Evolutionary conservation across 2,888 invertebrate genomes (phyloP), one percentile per base, ranked within the genome.

Genomic region (Chloroclystis v-ata): DNA sequence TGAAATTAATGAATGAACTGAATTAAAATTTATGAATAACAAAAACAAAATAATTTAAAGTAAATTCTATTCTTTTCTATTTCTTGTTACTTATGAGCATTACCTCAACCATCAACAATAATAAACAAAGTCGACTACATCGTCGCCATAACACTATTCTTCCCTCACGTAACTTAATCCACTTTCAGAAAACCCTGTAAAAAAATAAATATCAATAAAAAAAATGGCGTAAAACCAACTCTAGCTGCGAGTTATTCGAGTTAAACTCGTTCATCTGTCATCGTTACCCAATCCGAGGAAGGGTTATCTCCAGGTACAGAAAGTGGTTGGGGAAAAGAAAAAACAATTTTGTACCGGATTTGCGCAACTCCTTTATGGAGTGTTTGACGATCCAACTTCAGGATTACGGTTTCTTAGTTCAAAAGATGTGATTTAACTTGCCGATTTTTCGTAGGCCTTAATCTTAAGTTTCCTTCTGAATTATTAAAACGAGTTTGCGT

Each of bases 241-340:
- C 40, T 37, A 54, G 66, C 65, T 73, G 70, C 20, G 20, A 20
- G 20, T 20, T 20, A 20, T 20, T 20, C 20, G 20, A 20, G 20
- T 20, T 20, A 73, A 69, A 72, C 66, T 61, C 63, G 64, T 67
- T 72, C 75, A 75, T 79, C 74, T 67, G 73, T 80, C 79, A 78
- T 80, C 76, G 78, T 80, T 80, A 72, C 69, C 54, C 64, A 67
- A 69, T 69, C 66, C 72, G 64, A 64, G 56, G 66, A 67, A 69
- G 65, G 68, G 69, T 67, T 67, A 61, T 61, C 61, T 57, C 49
- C 56, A 58, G 58, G 57, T 57, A 52, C 58, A 49, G 56, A 60
- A 63, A 57, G 59, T 55, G 58, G 60, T 56, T 55, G 55, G 44
- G 54, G 50, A 32, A 49, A 46, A 29, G 29, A 49, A 53, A 62